Evolutionary conservation across 2,888 invertebrate species (phyloP).

Genomic region (Orchestes rusci): DNA sequence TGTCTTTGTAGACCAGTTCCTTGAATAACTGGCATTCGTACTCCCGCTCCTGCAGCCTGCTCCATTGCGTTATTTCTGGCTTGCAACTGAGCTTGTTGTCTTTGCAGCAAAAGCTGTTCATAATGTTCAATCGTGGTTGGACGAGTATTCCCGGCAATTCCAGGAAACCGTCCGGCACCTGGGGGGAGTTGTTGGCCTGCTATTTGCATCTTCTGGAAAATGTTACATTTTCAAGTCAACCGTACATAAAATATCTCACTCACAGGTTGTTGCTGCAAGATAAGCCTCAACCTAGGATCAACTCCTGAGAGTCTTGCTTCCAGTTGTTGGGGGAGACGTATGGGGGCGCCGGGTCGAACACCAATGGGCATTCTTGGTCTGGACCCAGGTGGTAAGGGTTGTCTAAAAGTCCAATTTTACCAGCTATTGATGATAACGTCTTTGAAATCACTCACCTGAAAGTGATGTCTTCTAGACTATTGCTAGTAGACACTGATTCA

Average conservation of each 20-base stretch:
- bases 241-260: too few relatives aligned
- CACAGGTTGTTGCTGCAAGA: conserved; percentile 45
- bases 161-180: conserved; percentile 27
- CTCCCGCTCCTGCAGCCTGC: conserved; percentile 10
- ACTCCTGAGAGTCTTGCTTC: conserved; percentile 46
- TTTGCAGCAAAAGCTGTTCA: conserved; percentile 36
- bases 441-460: conserved; percentile 10
- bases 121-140: conserved; percentile 38
- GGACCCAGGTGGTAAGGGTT: conserved; percentile 58
- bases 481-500: conserved; percentile 30
- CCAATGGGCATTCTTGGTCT: conserved; percentile 47
- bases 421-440: too few relatives aligned
- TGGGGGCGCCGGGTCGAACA: conserved; percentile 33
- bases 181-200: conserved; percentile 28
- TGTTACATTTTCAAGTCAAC: too few relatives aligned
- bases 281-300: conserved; percentile 49
- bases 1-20: conserved; percentile 3
- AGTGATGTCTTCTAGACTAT: conserved; percentile 19
- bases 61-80: conserved; percentile 19
- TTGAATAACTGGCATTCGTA: conserved; percentile 25
- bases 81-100: conserved; percentile 32
- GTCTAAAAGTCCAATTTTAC: conserved; percentile 41
- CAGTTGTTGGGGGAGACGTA: conserved; percentile 38
- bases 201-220: conserved; percentile 6
- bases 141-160: conserved; percentile 26